phyloP scores from a whole-genome alignment of 2,888 invertebrate genomes.

The Pachycephus smyrnensis region DNA sequence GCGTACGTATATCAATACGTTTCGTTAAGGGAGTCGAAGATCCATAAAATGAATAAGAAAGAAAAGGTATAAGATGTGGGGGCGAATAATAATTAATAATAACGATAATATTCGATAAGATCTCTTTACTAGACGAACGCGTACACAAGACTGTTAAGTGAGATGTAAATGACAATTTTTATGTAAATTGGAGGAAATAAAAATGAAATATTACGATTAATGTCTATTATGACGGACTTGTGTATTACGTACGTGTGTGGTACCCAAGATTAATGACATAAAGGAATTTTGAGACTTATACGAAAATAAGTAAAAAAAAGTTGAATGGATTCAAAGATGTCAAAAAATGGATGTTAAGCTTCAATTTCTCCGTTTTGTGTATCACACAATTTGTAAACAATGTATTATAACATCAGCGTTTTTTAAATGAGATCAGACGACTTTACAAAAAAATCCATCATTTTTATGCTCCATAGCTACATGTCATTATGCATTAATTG shows the following conservation, averaged over 20 bases:
- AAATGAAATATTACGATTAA: conserved; percentile 20
- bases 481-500: not conserved
- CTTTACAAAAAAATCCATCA: no score
- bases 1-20: not conserved
- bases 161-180: conserved; percentile 49
- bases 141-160: conserved; percentile 51
- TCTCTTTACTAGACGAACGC: conserved; percentile 14
- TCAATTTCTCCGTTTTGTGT: not conserved
- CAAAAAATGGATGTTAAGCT: not conserved
- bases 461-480: no score
- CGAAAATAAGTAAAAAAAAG: no score
- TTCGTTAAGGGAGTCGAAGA: not conserved
- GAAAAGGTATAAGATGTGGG: not conserved
- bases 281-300: not conserved
- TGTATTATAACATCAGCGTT: no score
- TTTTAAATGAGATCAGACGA: no score
- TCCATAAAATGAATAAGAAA: not conserved
- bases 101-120: conserved; percentile 5
- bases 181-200: conserved; percentile 51
- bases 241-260: not conserved
- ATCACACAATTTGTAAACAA: not conserved
- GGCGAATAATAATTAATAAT: not conserved
- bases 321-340: no score
- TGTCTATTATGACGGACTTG: not conserved
- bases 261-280: not conserved